Percentiles rank a stretch among this genome's conserved stretches.
These are phyloP conservation scores for Syngnathus rostellatus DNA, from an alignment of 2,797 vertebrate species.

Conservation along the genomic window DNA sequence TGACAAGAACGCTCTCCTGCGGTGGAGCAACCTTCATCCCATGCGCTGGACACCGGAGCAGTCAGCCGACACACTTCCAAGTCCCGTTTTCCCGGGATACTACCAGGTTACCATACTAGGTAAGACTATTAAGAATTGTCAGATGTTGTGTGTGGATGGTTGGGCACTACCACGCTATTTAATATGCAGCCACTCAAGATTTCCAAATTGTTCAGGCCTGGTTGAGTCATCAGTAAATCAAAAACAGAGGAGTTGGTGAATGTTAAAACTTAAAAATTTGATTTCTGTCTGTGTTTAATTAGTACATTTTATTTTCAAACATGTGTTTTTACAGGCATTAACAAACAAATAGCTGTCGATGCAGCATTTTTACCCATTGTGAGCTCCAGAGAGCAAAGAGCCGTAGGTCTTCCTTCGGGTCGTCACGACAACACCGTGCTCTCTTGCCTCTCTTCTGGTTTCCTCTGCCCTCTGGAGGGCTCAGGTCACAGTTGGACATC, in stretches of 20 bases:
- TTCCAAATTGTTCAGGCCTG: neutral
- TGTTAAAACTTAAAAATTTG: neutral
- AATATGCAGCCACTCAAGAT: too few relatives aligned
- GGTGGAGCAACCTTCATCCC: conserved; percentile 75
- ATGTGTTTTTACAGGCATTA: conserved; percentile 69
- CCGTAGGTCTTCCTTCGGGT: conserved; percentile 46
- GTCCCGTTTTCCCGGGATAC: conserved; percentile 63
- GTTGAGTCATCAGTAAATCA: conserved; percentile 22
- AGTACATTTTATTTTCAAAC: neutral
- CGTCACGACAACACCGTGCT: conserved; percentile 65
- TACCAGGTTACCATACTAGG: conserved; percentile 81
- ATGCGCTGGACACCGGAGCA: conserved; percentile 58
- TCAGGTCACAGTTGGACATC: conserved; percentile 11
- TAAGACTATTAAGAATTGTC: conserved; percentile 37
- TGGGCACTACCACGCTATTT: neutral
- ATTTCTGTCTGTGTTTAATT: too few relatives aligned
- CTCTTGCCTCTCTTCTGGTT: conserved; percentile 68
- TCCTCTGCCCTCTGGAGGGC: conserved; percentile 47
- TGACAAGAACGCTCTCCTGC: conserved; percentile 67
- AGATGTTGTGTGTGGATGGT: neutral
- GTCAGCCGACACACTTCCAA: conserved; percentile 38
- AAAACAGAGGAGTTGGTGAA: neutral
- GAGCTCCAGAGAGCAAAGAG: conserved; percentile 69
- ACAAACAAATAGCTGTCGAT: conserved; percentile 77
- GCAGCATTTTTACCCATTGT: conserved; percentile 72